phyloP scores from a whole-genome alignment of 2,888 invertebrate species.

The Aleiodes leptofemur region DNA sequence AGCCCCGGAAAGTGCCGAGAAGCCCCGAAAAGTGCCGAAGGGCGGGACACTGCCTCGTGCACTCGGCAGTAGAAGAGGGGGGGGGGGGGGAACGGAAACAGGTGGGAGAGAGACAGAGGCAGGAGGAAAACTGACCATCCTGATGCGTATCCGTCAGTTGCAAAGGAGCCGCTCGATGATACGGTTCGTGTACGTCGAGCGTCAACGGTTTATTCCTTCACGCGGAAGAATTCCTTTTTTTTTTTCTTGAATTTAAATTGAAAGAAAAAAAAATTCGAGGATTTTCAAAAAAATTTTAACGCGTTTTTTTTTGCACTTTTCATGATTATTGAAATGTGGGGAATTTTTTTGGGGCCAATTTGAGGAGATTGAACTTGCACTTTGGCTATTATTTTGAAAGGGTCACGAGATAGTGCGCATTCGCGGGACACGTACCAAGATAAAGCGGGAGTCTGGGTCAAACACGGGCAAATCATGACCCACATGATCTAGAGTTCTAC shows the following conservation, averaged over 20 bases:
- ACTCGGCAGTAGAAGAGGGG: conserved; percentile 35
- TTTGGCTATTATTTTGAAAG: conserved; percentile 10
- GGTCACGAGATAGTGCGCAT: conserved; percentile 43
- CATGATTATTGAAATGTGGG: no score
- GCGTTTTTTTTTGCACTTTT: no score
- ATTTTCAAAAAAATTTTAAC: no score
- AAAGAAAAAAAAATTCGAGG: no score
- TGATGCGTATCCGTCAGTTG: conserved; percentile 42
- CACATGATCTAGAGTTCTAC: conserved; percentile 31
- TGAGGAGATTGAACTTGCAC: not conserved
- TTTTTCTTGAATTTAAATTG: no score
- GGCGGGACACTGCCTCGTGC: conserved; percentile 26
- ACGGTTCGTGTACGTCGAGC: conserved; percentile 19
- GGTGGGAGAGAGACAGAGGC: conserved; percentile 18
- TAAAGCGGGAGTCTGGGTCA: conserved; percentile 49
- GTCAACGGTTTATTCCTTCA: no score
- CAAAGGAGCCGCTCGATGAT: conserved; percentile 43
- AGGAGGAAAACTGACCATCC: conserved; percentile 33
- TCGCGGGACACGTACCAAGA: conserved; percentile 26
- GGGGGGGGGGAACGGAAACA: conserved; percentile 32
- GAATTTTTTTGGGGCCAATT: no score
- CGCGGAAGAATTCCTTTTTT: no score
- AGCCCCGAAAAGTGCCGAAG: not conserved
- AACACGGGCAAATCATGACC: conserved; percentile 51
- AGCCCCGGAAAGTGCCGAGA: conserved; percentile 35